Conservation (phyloP, 2,113 vertebrate species). For the Dinomys branickii region DNA sequence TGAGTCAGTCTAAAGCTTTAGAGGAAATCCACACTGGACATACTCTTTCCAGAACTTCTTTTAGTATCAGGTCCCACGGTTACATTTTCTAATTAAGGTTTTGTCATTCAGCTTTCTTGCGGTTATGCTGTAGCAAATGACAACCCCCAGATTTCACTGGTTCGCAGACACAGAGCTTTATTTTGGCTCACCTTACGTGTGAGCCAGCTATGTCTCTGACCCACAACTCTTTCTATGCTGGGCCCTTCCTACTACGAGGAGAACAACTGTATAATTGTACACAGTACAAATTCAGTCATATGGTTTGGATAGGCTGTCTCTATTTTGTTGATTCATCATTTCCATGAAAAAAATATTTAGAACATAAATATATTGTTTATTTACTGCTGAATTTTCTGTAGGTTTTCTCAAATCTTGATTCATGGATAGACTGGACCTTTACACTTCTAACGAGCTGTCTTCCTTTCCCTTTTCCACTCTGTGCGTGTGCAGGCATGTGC, state of each 20-base stretch:
- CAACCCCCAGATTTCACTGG: background rate
- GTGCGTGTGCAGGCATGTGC: background rate
- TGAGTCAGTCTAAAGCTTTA: background rate
- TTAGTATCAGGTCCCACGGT: background rate
- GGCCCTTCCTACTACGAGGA: background rate
- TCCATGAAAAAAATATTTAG: background rate
- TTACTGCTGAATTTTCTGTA: background rate
- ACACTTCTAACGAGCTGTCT: background rate
- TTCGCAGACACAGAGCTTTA: background rate
- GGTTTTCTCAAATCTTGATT: background rate
- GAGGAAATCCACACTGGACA: background rate
- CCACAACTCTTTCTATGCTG: background rate
- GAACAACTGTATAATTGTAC: background rate
- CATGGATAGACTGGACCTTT: background rate
- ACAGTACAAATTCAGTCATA: background rate
- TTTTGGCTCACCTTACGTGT: background rate
- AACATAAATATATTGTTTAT: background rate
- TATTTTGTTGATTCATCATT: background rate
- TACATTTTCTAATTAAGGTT: background rate
- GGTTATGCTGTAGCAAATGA: background rate
- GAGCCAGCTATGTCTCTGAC: background rate
- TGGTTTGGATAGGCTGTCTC: background rate
- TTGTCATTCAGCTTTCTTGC: background rate
- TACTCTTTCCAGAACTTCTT: background rate
- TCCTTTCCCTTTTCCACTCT: background rate